phyloP scores from a whole-genome alignment of 2,797 vertebrate species.

The Emydoidea blandingii region DNA sequence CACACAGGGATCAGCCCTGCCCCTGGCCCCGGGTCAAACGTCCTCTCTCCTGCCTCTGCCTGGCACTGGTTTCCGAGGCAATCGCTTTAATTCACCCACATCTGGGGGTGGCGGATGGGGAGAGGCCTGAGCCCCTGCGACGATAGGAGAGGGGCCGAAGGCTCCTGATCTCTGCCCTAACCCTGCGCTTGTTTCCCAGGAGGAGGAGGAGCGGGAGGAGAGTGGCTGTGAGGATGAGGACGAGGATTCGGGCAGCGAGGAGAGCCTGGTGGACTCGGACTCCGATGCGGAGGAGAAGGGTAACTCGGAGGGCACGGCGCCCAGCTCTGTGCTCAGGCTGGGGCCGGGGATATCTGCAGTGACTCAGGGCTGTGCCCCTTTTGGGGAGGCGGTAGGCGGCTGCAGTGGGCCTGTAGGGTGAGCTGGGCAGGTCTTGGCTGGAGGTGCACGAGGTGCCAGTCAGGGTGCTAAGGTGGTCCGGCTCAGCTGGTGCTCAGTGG shows the following conservation, averaged over 20 bases:
- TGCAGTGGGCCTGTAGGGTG: neutral
- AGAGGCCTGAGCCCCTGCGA: neutral
- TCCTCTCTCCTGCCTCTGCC: neutral
- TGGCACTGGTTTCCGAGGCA: neutral
- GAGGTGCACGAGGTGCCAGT: neutral
- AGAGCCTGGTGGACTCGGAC: constrained; percentile 95
- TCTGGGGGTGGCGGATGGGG: neutral
- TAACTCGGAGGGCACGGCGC: constrained; percentile 28
- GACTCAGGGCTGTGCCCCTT: rapidly evolving
- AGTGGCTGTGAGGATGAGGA: constrained; percentile 95
- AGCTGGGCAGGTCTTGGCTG: rapidly evolving
- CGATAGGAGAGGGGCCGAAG: neutral
- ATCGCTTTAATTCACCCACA: neutral
- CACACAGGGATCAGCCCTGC: neutral
- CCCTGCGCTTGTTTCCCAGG: constrained; percentile 72
- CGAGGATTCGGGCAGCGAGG: constrained; percentile 93
- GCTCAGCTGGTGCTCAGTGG: neutral
- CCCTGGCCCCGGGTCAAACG: neutral
- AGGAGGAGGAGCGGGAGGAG: constrained; percentile 90
- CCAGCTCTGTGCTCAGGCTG: neutral
- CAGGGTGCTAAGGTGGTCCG: too few species aligned
- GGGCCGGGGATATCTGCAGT: neutral
- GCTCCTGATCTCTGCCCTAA: neutral
- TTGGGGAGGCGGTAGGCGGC: neutral
- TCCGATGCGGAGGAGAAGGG: constrained; percentile 97